These are phyloP conservation scores for Catharus bicknelli DNA, from an alignment of 2,113 vertebrate species.

Conservation along the genomic window DNA sequence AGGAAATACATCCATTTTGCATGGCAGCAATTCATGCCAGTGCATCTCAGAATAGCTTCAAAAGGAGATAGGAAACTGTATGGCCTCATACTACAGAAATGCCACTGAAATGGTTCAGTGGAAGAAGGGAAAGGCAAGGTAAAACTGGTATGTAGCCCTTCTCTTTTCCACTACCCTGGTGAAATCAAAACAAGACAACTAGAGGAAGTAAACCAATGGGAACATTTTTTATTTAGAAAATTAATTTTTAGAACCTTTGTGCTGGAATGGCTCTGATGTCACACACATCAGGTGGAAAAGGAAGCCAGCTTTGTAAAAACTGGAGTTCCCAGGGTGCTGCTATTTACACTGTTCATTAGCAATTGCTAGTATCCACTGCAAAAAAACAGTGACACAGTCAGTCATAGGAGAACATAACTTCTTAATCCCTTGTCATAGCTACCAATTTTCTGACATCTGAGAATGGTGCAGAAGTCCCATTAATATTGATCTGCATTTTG, in stretches of 20 bases:
- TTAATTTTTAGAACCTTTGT: not conserved
- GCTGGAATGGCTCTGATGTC: not conserved
- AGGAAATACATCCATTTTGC: not conserved
- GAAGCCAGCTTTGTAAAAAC: not conserved
- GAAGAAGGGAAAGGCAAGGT: not conserved
- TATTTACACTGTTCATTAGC: not conserved
- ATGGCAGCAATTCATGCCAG: not conserved
- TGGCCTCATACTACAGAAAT: not conserved
- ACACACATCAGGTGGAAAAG: rapidly evolving
- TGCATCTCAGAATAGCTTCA: not conserved
- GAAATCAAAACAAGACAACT: not conserved
- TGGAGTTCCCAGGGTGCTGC: not conserved
- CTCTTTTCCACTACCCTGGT: not conserved
- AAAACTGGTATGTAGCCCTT: not conserved
- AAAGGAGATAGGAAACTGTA: not conserved
- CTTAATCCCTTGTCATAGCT: not conserved
- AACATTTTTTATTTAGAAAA: not conserved
- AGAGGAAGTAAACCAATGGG: not conserved
- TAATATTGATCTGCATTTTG: not conserved
- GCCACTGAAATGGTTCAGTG: not conserved
- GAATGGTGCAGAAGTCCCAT: not conserved
- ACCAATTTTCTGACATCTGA: not conserved
- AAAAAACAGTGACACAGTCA: not conserved
- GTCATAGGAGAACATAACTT: not conserved
- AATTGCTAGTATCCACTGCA: not conserved